Conservation (phyloP, 2,113 vertebrate species). For the Proterorhinus semilunaris region DNA sequence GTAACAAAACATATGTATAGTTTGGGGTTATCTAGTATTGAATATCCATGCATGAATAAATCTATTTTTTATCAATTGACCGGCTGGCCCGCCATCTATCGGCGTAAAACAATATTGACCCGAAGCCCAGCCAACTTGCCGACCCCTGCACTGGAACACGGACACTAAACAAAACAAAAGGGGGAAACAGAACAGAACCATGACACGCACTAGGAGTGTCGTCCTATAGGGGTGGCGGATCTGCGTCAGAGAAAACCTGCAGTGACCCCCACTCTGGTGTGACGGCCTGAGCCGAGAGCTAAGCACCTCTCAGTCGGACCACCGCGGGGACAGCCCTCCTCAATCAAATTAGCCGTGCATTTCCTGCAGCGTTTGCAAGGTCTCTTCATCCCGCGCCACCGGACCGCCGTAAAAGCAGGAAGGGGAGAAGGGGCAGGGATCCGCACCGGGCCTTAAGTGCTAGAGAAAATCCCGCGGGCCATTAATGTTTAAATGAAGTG, state of each 20-base stretch:
- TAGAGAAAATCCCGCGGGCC: slow-evolving; percentile 56
- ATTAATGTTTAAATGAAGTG: slow-evolving; percentile 74
- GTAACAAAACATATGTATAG: no score
- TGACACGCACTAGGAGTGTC: no score
- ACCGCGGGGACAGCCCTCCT: slow-evolving; percentile 48
- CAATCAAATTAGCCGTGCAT: slow-evolving; percentile 53
- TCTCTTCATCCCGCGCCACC: slow-evolving; percentile 26
- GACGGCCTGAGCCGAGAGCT: background rate
- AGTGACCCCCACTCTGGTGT: background rate
- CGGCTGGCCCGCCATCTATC: no score
- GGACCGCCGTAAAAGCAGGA: slow-evolving; percentile 34
- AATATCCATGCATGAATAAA: no score
- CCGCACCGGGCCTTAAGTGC: slow-evolving; percentile 49
- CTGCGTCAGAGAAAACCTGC: background rate
- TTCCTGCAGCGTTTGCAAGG: slow-evolving; percentile 51
- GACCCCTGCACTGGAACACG: no score
- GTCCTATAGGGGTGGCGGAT: no score
- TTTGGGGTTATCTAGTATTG: no score
- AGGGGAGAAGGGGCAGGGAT: slow-evolving; percentile 21
- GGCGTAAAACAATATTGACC: no score
- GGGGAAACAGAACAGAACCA: no score
- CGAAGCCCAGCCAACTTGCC: no score
- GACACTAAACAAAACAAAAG: no score
- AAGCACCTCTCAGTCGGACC: slow-evolving; percentile 46
- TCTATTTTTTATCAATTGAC: no score